phyloP scores from a whole-genome alignment of 2,797 vertebrate genomes.

The Pseudomugil gertrudae region DNA sequence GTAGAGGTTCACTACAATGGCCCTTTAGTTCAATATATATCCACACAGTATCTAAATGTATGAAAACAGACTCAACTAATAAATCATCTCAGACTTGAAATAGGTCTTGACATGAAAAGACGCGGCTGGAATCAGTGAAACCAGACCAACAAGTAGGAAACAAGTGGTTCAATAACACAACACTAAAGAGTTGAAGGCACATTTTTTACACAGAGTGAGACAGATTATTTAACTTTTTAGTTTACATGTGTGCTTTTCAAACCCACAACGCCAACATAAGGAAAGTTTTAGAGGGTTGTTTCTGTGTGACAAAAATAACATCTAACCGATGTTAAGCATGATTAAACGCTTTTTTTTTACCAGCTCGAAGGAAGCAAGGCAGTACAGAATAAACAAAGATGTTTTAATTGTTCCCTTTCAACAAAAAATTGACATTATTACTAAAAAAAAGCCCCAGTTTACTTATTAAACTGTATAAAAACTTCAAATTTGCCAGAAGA shows the following conservation, averaged over 20 bases:
- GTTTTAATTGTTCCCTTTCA: slow-evolving; percentile 37
- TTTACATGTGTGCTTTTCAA: slow-evolving; percentile 18
- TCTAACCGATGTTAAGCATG: neutral
- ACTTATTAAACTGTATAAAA: neutral
- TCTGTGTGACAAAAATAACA: neutral
- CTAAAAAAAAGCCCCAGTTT: slow-evolving; percentile 8
- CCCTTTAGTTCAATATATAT: slow-evolving; percentile 22
- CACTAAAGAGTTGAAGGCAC: slow-evolving; percentile 55
- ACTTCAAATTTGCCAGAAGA: neutral
- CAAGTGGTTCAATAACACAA: slow-evolving; percentile 7
- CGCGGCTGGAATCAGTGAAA: slow-evolving; percentile 22
- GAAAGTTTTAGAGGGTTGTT: slow-evolving; percentile 12
- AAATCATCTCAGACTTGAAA: neutral
- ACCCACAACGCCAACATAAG: slow-evolving; percentile 17
- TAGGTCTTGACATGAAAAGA: neutral
- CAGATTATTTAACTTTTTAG: slow-evolving; percentile 8
- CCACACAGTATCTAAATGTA: slow-evolving; percentile 10
- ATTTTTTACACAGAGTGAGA: slow-evolving; percentile 15
- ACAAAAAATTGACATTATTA: slow-evolving; percentile 3
- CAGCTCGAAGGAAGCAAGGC: slow-evolving; percentile 1
- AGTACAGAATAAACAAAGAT: slow-evolving; percentile 1
- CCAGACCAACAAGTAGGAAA: slow-evolving; percentile 25
- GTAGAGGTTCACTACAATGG: slow-evolving; percentile 37
- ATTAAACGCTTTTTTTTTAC: neutral
- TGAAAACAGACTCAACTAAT: slow-evolving; percentile 8